Conservation (phyloP, 1,140 invertebrate species). For the Drosophila ambigua region DNA sequence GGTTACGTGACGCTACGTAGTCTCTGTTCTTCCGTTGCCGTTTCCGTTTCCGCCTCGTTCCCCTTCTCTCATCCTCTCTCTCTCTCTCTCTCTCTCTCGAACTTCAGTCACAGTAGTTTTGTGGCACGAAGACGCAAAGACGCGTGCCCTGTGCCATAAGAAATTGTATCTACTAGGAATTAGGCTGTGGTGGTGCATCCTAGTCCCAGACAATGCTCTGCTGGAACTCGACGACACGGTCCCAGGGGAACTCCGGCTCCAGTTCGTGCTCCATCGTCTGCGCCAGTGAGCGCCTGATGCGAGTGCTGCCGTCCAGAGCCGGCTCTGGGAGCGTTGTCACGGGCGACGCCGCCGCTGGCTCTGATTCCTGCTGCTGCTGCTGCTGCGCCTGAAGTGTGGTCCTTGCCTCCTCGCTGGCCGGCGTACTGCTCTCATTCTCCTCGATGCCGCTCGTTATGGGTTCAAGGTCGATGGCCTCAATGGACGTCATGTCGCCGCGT, state of each 20-base stretch:
- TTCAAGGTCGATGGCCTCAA: slow-evolving; percentile 60
- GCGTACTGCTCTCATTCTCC: slow-evolving; percentile 67
- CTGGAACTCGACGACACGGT: slow-evolving; percentile 78
- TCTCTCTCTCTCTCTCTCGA: slow-evolving; percentile 5
- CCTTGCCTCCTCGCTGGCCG: slow-evolving; percentile 64
- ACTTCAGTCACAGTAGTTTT: slow-evolving; percentile 77
- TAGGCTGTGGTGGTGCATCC: slow-evolving; percentile 1
- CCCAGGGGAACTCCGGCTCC: slow-evolving; percentile 80
- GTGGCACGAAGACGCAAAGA: slow-evolving; percentile 25
- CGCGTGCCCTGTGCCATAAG: slow-evolving; percentile 46
- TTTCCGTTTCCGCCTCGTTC: not conserved
- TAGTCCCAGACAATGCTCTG: slow-evolving; percentile 78
- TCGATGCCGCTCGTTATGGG: slow-evolving; percentile 8
- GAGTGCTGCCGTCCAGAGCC: slow-evolving; percentile 18
- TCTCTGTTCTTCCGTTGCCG: slow-evolving; percentile 39
- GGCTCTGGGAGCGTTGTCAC: slow-evolving; percentile 38
- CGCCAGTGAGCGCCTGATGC: slow-evolving; percentile 56
- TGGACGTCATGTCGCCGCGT: slow-evolving; percentile 70
- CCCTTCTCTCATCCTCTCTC: slow-evolving; percentile 5
- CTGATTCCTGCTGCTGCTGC: slow-evolving; percentile 32
- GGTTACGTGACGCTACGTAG: slow-evolving; percentile 51
- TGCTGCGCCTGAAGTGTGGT: slow-evolving; percentile 61
- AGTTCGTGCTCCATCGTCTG: slow-evolving; percentile 48
- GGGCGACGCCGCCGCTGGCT: slow-evolving; percentile 28
- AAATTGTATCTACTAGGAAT: slow-evolving; percentile 63